These are phyloP conservation scores for Heliconius congener DNA, from an alignment of 1,140 invertebrate genomes.

Conservation along the genomic window DNA sequence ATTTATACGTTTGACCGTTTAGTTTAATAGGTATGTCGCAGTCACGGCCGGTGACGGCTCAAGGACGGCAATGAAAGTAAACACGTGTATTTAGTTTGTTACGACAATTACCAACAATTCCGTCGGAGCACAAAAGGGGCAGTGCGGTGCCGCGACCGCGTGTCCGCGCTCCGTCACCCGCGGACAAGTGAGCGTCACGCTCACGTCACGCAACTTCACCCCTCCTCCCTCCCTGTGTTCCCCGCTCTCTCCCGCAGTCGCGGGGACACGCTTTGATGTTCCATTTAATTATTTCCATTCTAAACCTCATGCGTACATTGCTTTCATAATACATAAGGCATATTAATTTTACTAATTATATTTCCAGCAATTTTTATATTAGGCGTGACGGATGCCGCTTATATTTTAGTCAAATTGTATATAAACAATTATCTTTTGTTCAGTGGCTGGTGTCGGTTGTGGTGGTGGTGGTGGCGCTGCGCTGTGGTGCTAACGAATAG, in stretches of 20 bases:
- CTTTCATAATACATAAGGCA: constrained; percentile 6
- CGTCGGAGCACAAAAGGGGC: neutral
- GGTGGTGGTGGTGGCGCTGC: neutral
- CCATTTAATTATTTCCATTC: constrained; percentile 24
- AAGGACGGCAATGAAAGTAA: neutral
- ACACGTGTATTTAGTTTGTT: constrained; percentile 6
- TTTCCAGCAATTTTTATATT: neutral
- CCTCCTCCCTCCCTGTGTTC: neutral
- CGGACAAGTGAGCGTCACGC: constrained; percentile 5
- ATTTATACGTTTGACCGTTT: neutral
- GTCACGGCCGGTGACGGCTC: neutral
- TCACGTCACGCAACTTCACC: neutral
- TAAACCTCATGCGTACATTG: constrained; percentile 21
- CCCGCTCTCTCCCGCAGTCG: neutral
- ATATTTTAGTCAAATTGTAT: neutral
- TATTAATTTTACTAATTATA: neutral
- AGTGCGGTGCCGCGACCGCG: neutral
- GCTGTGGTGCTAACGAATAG: constrained; percentile 7
- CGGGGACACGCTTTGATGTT: constrained; percentile 12
- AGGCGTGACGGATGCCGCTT: neutral
- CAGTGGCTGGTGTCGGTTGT: neutral
- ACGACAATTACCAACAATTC: neutral
- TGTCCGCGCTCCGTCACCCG: constrained; percentile 15
- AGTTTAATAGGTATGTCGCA: neutral
- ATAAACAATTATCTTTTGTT: neutral